A percentile compares a stretch with the other conserved stretches of the same genome.
These are phyloP conservation scores for Halisarca cf. caerulea DNA, from an alignment of 37 sponge, comb jelly and placozoan species.

Conservation along the genomic window DNA sequence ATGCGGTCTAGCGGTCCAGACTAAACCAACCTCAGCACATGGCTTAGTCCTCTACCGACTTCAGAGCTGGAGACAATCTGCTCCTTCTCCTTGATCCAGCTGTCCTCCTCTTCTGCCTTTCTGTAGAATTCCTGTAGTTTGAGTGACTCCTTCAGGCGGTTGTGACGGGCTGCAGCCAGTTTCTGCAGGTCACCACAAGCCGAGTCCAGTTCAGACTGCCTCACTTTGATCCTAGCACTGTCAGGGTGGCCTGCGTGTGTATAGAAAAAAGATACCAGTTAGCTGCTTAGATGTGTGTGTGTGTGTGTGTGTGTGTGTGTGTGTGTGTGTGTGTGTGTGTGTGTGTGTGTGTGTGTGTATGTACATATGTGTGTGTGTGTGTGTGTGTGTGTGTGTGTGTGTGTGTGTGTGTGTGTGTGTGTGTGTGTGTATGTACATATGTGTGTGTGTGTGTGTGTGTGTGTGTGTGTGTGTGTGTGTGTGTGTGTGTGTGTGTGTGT, in stretches of 20 bases:
- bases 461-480: too few species aligned
- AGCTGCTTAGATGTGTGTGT: neutral
- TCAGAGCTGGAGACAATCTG: conserved; percentile 67
- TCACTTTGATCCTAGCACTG: conserved; percentile 48
- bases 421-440: too few species aligned
- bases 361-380: neutral
- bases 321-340: conserved; percentile 3
- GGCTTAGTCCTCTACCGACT: conserved; percentile 72
- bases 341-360: conserved; percentile 9
- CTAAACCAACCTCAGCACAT: conserved; percentile 53
- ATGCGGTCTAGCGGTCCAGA: too few species aligned
- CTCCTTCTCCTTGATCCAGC: conserved; percentile 94
- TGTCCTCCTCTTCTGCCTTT: conserved; percentile 91
- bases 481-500: too few species aligned
- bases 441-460: too few species aligned
- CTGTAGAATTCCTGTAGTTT: conserved; percentile 89
- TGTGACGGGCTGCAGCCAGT: conserved; percentile 25
- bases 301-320: neutral
- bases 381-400: conserved; percentile 11
- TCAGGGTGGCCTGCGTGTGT: conserved; percentile 76
- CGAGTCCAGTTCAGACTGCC: conserved; percentile 52
- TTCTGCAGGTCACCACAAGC: conserved; percentile 45
- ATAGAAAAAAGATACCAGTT: too few species aligned
- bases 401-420: neutral
- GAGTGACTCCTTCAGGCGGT: conserved; percentile 65